These are phyloP conservation scores for Saxidomus purpurata DNA, from an alignment of 1,140 invertebrate genomes.

Conservation along the genomic window DNA sequence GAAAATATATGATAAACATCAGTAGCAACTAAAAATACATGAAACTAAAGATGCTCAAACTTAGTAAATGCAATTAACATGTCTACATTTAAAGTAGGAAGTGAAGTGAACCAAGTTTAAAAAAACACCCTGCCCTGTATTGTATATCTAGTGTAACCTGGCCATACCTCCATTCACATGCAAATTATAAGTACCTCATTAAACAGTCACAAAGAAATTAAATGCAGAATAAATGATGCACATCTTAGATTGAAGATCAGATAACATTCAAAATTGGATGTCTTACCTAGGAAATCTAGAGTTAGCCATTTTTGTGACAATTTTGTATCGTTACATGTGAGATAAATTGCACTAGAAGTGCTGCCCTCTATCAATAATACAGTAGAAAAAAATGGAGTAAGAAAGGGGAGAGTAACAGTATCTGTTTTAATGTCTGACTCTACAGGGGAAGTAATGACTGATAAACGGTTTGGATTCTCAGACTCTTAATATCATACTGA, in stretches of 20 bases:
- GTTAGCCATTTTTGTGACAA: constrained; percentile 58
- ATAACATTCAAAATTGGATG: not conserved
- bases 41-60: too few relatives aligned
- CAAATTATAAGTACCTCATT: not conserved
- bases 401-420: constrained; percentile 27
- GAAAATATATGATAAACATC: too few relatives aligned
- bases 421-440: not conserved
- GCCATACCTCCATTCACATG: not conserved
- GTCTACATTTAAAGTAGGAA: not conserved
- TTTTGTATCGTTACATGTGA: constrained; percentile 56
- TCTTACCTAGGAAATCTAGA: constrained; percentile 62
- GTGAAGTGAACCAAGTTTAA: not conserved
- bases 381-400: not conserved
- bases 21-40: too few relatives aligned
- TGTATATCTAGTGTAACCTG: not conserved
- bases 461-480: too few relatives aligned
- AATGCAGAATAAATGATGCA: too few relatives aligned
- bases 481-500: not conserved
- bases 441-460: not conserved
- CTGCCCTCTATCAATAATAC: constrained; percentile 66
- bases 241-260: not conserved
- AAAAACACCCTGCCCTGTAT: not conserved
- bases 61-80: too few relatives aligned
- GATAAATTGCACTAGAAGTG: constrained; percentile 24
- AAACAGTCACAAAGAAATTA: not conserved